These are phyloP conservation scores for Diaprepes abbreviatus DNA, from an alignment of 2,888 invertebrate genomes.

Conservation along the genomic window DNA sequence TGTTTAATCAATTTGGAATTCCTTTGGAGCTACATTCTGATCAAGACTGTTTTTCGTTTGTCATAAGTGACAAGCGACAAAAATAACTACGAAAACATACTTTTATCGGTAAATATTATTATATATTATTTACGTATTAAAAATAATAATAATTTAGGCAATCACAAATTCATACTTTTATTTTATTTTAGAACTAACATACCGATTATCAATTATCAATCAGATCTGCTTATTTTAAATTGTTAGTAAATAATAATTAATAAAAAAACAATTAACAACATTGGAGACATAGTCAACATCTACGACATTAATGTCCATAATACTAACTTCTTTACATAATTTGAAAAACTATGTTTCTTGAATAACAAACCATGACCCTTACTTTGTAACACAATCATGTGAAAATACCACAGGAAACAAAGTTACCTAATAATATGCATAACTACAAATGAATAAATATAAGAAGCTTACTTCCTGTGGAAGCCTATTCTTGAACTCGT, in stretches of 20 bases:
- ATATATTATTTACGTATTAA: too few relatives aligned
- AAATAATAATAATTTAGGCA: too few relatives aligned
- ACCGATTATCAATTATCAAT: too few relatives aligned
- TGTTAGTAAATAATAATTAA: background rate
- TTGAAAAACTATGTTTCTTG: background rate
- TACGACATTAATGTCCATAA: background rate
- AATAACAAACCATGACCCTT: constrained; percentile 36
- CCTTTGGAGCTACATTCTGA: too few relatives aligned
- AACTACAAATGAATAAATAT: constrained; percentile 46
- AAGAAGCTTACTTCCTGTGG: constrained; percentile 46
- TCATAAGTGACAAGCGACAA: too few relatives aligned
- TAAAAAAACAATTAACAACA: background rate
- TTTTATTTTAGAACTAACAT: too few relatives aligned
- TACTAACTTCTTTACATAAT: background rate
- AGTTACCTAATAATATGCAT: constrained; percentile 48
- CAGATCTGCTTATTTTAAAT: background rate
- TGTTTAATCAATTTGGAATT: too few relatives aligned
- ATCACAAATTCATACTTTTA: too few relatives aligned
- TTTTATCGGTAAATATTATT: too few relatives aligned
- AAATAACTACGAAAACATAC: too few relatives aligned
- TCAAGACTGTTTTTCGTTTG: too few relatives aligned
- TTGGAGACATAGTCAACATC: background rate
- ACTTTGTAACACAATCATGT: constrained; percentile 41
- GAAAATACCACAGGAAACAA: constrained; percentile 47
- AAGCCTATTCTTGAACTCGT: constrained; percentile 38